Base-by-base conservation (phyloP, 2,797 vertebrate genomes). In the Manis javanica region DNA sequence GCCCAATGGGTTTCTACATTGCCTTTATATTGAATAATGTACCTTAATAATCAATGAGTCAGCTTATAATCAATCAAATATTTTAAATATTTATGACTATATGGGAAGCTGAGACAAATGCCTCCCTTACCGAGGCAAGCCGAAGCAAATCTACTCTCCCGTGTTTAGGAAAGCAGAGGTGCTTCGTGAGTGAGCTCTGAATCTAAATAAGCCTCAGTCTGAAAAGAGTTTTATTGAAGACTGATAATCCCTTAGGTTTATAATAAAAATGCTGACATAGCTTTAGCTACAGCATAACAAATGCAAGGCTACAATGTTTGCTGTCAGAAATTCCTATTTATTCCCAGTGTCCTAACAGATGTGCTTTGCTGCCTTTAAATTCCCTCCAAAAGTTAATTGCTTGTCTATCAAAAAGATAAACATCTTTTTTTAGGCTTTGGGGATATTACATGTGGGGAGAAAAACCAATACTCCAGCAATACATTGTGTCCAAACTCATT, bases 321-420 rank as follows among this genome's bases (percentile, higher is more conserved):
- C 68, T 95, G 90, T 95, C 88, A 97, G 87, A 98, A 94, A 89
- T 55, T 88, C 3, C 39, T 90, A 71, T 95, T 97, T 93, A 97
- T 96, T 97, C 93, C 26, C 69, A 96, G 7, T 91, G 53, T 95
- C 91, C 89, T 97, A 81, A 96, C 53, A 87, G 79, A 96, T 94
- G 59, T 84, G 86, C 94, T 95, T 97, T 95, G 92, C 66, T 91
- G 69, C 55, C 89, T 87, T 98, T 96, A 97, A 96, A 91, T 42
- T 93, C 83, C 46, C 63, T 93, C 57, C 61, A 90, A 97, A 97
- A 98, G 97, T 31, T 92, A 98, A 96, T 95, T 97, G 96, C 75
- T 98, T 98, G 68, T 96, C 91, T 97, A 97, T 95, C 89, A 98
- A 84, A 97, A 96, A 98, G 90, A 97, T 87, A 98, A 46, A 42